Evolutionary conservation across 2,888 invertebrate genomes (phyloP).

Genomic region (Volucella zonaria): DNA sequence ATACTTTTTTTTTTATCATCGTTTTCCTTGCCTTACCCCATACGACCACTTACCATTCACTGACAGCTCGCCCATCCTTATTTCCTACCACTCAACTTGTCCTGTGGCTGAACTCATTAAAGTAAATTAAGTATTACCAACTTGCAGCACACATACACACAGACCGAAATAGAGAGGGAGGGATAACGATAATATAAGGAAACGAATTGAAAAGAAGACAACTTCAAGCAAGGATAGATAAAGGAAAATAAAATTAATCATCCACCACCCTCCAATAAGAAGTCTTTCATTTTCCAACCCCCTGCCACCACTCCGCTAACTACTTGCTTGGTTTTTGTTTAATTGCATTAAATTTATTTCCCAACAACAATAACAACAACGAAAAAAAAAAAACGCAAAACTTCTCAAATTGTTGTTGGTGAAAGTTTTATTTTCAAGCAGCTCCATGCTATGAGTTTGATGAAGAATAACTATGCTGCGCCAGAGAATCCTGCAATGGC

Average conservation of each 20-base stretch:
- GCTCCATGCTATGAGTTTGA: background rate
- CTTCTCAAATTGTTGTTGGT: slow-evolving; percentile 19
- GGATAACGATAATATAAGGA: slow-evolving; percentile 21
- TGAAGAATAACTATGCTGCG: too few species aligned
- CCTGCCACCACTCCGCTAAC: slow-evolving; percentile 36
- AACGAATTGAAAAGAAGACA: slow-evolving; percentile 58
- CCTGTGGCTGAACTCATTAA: slow-evolving; percentile 55
- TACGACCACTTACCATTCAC: background rate
- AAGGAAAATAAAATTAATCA: slow-evolving; percentile 60
- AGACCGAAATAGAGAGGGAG: too few species aligned
- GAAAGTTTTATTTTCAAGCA: slow-evolving; percentile 43
- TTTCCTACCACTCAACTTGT: background rate
- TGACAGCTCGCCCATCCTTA: background rate
- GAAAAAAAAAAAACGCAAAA: slow-evolving; percentile 9
- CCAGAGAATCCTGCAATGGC: slow-evolving; percentile 5
- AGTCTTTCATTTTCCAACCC: background rate
- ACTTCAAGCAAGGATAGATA: slow-evolving; percentile 46
- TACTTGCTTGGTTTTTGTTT: slow-evolving; percentile 65
- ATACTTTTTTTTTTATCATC: background rate
- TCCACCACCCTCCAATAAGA: background rate
- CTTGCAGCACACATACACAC: slow-evolving; percentile 32
- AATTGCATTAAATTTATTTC: slow-evolving; percentile 65
- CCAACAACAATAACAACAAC: background rate
- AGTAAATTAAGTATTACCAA: slow-evolving; percentile 63
- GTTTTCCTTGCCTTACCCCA: too few species aligned